Conservation (phyloP, 2,888 invertebrate genomes). For the Nezara viridula region DNA sequence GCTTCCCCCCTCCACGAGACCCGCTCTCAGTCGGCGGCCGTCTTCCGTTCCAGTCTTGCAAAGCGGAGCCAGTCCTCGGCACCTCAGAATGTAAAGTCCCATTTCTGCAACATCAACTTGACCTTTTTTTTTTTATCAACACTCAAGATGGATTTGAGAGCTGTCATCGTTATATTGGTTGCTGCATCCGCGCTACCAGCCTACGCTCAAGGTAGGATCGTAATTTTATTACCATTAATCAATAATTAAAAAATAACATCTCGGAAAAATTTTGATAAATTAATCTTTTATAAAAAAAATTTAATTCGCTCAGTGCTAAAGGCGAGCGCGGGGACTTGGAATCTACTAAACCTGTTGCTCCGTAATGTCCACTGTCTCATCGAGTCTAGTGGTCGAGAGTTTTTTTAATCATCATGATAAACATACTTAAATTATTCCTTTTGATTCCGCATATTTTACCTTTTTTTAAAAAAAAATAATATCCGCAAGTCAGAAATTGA, state of each 20-base stretch:
- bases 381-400: neutral
- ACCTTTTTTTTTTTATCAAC: neutral
- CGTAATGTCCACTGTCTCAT: neutral
- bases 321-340: neutral
- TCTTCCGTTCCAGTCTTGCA: conserved; percentile 2
- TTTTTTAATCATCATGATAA: neutral
- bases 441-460: neutral
- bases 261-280: too few species aligned
- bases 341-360: neutral
- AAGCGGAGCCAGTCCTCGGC: neutral
- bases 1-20: neutral
- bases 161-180: neutral
- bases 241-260: neutral
- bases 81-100: conserved; percentile 25
- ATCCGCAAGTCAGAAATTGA: neutral
- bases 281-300: neutral
- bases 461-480: neutral
- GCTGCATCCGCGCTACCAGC: neutral
- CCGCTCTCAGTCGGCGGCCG: conserved; percentile 27
- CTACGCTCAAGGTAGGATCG: conserved; percentile 12
- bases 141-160: conserved; percentile 13
- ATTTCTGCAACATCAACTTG: neutral
- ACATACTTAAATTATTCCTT: neutral
- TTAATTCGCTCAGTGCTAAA: neutral
- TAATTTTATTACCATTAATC: neutral